These are phyloP conservation scores for Epinotia brunnichana DNA, from an alignment of 2,888 invertebrate species.

Conservation along the genomic window DNA sequence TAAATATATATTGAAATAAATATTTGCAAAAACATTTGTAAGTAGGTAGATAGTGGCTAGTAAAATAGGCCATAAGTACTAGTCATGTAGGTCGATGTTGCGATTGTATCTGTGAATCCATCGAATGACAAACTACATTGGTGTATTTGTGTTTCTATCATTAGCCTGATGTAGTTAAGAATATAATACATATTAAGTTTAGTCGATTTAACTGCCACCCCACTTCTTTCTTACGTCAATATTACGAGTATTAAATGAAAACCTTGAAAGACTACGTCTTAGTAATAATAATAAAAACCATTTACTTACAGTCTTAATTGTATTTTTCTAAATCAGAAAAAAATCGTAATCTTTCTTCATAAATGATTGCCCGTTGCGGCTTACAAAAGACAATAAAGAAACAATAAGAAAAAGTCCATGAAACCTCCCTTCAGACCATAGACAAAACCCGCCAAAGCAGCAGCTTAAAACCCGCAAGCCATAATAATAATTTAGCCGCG, in stretches of 20 bases:
- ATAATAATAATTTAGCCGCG: conserved; percentile 73
- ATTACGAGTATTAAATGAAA: neutral
- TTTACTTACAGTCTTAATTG: neutral
- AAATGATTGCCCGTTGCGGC: conserved; percentile 19
- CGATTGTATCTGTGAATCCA: neutral
- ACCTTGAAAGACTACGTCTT: neutral
- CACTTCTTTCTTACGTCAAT: neutral
- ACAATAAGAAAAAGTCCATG: conserved; percentile 23
- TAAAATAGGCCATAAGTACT: too few species aligned
- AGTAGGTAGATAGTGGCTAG: too few species aligned
- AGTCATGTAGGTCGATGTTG: neutral
- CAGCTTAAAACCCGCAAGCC: conserved; percentile 52
- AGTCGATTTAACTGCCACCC: too few species aligned
- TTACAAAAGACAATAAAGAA: conserved; percentile 27
- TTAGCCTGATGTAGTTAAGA: too few species aligned
- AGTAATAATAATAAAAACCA: neutral
- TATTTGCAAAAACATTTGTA: too few species aligned
- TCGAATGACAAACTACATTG: too few species aligned
- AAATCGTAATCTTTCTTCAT: neutral
- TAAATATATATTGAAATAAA: too few species aligned
- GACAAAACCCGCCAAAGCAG: conserved; percentile 54
- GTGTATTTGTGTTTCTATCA: too few species aligned
- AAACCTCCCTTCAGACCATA: conserved; percentile 43
- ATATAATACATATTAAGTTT: too few species aligned
- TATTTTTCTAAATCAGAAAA: conserved; percentile 6